Evolutionary conservation across 2,888 invertebrate species (phyloP), one percentile per base, ranked within the genome.

Genomic region (Hylaea fasciaria): DNA sequence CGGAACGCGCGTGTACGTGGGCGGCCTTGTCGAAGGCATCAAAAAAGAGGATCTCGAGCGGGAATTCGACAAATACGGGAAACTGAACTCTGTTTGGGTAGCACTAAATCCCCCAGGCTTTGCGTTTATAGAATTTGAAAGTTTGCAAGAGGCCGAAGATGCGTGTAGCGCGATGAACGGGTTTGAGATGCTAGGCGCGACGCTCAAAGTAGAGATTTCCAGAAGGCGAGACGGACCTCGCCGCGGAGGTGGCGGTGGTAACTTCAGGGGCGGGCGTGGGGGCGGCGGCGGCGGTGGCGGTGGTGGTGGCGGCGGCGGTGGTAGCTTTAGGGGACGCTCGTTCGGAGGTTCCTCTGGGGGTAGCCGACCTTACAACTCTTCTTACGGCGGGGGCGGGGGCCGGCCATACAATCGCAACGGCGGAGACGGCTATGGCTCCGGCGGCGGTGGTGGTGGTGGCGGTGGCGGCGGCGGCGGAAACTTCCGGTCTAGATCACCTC

Each of bases 21-120:
- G 98, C 76, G 97, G 97, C 80, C 94, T 98, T 73, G 95, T 95
- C 79, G 97, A 97, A 84, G 95, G 95, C 83, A 95, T 97, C 85
- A 97, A 97, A 92, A 97, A 97, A 85, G 98, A 98, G 89, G 97
- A 98, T 87, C 93, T 98, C 70, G 97, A 98, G 87, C 94, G 95
- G 82, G 97, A 97, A 89, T 98, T 98, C 87, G 96, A 96, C 80
- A 97, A 97, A 92, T 98, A 95, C 89, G 98, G 98, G 75, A 97
- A 97, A 93, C 93, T 98, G 74, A 97, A 96, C 92, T 96, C 96
- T 75, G 97, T 97, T 70, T 98, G 97, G 97, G 97, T 97, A 75
- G 97, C 98, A 72, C 96, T 97, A 87, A 97, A 98, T 91, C 98
- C 98, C 73, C 97, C 97, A 73, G 97, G 98, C 80, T 98, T 98